Conservation (phyloP, 30 jellyfish, hydroid and myxozoan genomes). For the Phacellophora camtschatica region DNA sequence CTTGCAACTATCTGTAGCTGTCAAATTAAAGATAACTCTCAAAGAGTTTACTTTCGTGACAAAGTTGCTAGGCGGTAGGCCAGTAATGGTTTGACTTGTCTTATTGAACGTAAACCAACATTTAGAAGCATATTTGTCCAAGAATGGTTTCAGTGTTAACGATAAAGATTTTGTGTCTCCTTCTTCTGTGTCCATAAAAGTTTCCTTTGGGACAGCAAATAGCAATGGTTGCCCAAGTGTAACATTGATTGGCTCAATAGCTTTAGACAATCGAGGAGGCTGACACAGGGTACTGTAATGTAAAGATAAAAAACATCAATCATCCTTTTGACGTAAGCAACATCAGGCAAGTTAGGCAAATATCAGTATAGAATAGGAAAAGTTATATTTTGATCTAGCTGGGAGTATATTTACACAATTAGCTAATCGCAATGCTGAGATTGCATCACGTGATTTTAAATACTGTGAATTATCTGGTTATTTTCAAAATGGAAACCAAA, state of each 20-base stretch:
- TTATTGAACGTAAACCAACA: slow-evolving; percentile 35
- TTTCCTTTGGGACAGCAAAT: background rate
- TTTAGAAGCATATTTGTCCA: slow-evolving; percentile 2
- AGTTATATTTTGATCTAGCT: too few species aligned
- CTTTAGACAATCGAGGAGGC: background rate
- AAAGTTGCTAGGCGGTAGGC: slow-evolving; percentile 1
- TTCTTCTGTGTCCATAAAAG: background rate
- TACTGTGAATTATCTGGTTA: too few species aligned
- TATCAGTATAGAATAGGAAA: too few species aligned
- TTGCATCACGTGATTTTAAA: too few species aligned
- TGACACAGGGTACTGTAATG: background rate
- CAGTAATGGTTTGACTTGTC: background rate
- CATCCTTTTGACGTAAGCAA: too few species aligned
- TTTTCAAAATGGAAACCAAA: too few species aligned
- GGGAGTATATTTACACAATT: too few species aligned
- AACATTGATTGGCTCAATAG: background rate
- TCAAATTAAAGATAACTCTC: background rate
- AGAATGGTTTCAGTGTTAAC: background rate
- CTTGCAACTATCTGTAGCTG: slow-evolving; percentile 19
- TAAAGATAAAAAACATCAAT: too few species aligned
- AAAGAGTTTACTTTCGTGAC: background rate
- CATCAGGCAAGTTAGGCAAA: too few species aligned
- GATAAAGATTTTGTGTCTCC: background rate
- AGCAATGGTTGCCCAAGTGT: background rate
- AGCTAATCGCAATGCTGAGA: too few species aligned